Conservation (phyloP, 2,797 vertebrate genomes). For the Sebastes ruberrimus region DNA sequence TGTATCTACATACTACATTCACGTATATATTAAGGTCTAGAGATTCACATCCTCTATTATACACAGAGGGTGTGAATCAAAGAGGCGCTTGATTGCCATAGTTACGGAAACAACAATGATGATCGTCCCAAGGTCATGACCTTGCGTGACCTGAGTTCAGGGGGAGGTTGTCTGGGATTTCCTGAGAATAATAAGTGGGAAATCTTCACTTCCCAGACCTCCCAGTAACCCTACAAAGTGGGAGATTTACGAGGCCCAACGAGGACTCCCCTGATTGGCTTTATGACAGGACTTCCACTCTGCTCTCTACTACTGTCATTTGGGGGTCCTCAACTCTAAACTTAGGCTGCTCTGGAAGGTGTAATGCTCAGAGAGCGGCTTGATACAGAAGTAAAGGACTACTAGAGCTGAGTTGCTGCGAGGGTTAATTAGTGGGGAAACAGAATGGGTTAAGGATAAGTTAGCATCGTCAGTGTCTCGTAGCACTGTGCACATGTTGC, state of each 20-base stretch:
- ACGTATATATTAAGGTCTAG: neutral
- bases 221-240: constrained; percentile 75
- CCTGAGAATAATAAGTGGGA: constrained; percentile 85
- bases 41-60: neutral
- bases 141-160: constrained; percentile 75
- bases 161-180: constrained; percentile 75
- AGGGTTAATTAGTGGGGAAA: neutral
- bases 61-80: neutral
- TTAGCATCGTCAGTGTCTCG: neutral
- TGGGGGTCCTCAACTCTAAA: constrained; percentile 65
- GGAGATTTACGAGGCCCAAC: constrained; percentile 80
- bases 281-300: constrained; percentile 85
- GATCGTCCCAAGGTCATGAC: constrained; percentile 77
- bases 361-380: constrained; percentile 24
- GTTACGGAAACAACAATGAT: constrained; percentile 77
- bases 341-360: constrained; percentile 42
- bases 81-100: constrained; percentile 59
- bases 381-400: neutral
- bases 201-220: constrained; percentile 86
- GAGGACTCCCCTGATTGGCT: constrained; percentile 81
- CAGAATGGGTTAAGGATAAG: neutral
- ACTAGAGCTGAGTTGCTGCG: neutral
- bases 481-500: neutral
- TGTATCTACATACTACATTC: neutral
- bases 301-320: constrained; percentile 64